Evolutionary conservation across 2,888 invertebrate species (phyloP).

Genomic region (Cartodere bifasciata): DNA sequence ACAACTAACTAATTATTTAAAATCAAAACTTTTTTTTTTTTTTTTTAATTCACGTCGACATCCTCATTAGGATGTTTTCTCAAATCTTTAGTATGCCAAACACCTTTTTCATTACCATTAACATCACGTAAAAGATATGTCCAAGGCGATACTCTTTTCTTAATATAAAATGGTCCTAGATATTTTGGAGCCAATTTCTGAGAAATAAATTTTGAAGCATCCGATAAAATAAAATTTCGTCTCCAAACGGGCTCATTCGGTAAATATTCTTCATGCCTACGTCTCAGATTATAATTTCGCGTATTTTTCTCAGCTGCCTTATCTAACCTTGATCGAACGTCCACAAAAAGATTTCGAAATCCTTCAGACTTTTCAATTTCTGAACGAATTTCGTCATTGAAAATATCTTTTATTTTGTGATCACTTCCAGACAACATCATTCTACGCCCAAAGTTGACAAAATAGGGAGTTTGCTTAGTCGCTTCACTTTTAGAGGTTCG

Average conservation of each 20-base stretch:
- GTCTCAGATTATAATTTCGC: conserved; percentile 3
- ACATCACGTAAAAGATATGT: conserved; percentile 3
- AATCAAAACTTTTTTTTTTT: too few relatives aligned
- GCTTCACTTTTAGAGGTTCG: conserved; percentile 15
- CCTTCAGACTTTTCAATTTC: not conserved
- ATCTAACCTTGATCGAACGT: not conserved
- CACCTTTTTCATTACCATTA: conserved; percentile 1
- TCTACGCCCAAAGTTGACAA: conserved; percentile 14
- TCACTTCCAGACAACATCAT: conserved; percentile 10
- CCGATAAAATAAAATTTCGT: conserved; percentile 6
- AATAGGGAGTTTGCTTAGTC: conserved; percentile 13
- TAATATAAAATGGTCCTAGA: conserved; percentile 4
- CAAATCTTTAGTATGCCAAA: conserved; percentile 7
- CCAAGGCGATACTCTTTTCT: conserved; percentile 7
- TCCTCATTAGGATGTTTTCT: conserved; percentile 3
- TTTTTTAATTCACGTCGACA: too few relatives aligned
- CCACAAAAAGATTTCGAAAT: not conserved
- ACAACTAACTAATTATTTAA: too few relatives aligned
- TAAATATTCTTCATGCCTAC: conserved; percentile 5
- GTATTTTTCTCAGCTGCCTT: conserved; percentile 4
- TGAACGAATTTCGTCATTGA: not conserved
- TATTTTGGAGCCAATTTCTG: conserved; percentile 7
- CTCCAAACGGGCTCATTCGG: conserved; percentile 5
- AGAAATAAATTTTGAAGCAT: conserved; percentile 4
- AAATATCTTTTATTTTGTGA: conserved; percentile 3